These are phyloP conservation scores for Leuciscus waleckii DNA, from an alignment of 2,797 vertebrate genomes.

Conservation along the genomic window DNA sequence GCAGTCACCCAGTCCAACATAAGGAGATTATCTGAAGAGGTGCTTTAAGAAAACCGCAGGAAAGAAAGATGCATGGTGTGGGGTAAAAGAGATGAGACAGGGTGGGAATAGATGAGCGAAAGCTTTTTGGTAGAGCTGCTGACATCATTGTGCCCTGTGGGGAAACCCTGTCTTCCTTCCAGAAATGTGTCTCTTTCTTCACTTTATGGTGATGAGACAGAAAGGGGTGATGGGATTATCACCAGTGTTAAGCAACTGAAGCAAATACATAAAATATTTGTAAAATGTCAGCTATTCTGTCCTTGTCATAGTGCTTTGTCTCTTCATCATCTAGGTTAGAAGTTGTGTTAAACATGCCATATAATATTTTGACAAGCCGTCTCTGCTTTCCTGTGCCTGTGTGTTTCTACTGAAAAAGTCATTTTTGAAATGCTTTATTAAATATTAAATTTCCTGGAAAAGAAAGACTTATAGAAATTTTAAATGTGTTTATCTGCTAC, in stretches of 20 bases:
- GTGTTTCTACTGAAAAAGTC: background rate
- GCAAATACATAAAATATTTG: background rate
- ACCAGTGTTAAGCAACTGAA: background rate
- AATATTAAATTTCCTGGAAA: background rate
- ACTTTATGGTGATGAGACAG: conserved; percentile 2
- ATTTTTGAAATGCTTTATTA: background rate
- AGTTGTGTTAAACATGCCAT: background rate
- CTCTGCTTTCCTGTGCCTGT: background rate
- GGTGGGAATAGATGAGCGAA: conserved; percentile 21
- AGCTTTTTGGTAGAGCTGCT: conserved; percentile 24
- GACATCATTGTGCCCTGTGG: conserved; percentile 25
- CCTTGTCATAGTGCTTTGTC: background rate
- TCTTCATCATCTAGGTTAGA: background rate
- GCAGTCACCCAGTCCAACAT: conserved; percentile 30
- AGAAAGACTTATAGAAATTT: background rate
- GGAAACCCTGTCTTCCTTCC: conserved; percentile 29
- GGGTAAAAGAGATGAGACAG: background rate
- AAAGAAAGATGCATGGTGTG: conserved; percentile 1
- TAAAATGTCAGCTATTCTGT: background rate
- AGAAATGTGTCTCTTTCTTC: conserved; percentile 43
- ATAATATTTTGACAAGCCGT: background rate
- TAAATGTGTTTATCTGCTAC: background rate
- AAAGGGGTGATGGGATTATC: background rate
- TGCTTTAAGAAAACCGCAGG: conserved; percentile 44
- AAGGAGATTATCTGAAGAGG: conserved; percentile 56